Conservation (phyloP, 2,888 invertebrate genomes). For the Epistrophella euchroma region DNA sequence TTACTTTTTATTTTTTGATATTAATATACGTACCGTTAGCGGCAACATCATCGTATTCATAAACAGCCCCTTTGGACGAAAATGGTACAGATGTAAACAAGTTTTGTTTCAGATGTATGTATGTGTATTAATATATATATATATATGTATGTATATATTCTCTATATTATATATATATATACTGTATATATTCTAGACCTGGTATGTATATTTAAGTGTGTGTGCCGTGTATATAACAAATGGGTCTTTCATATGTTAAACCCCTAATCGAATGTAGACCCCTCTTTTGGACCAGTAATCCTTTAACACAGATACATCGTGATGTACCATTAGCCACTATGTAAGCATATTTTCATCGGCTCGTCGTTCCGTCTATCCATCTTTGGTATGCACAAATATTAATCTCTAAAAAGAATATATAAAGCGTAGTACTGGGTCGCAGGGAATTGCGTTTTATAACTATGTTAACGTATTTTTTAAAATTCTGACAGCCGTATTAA, state of each 20-base stretch:
- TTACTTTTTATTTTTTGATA: background rate
- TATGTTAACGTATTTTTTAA: too few relatives aligned
- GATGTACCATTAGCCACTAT: background rate
- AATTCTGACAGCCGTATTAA: too few relatives aligned
- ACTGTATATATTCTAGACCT: background rate
- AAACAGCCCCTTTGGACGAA: constrained; percentile 14
- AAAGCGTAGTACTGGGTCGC: background rate
- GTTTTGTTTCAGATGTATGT: constrained; percentile 11
- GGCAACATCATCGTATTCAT: background rate
- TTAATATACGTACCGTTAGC: constrained; percentile 25
- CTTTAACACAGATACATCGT: background rate
- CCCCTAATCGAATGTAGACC: constrained; percentile 30
- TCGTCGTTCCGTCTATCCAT: background rate
- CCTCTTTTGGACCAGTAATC: constrained; percentile 33
- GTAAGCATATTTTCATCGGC: constrained; percentile 4
- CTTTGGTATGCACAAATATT: background rate
- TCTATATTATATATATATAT: background rate
- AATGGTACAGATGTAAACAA: constrained; percentile 22
- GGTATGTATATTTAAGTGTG: background rate
- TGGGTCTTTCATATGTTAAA: constrained; percentile 9
- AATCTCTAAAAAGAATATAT: background rate
- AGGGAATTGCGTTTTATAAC: background rate
- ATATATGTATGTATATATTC: too few relatives aligned
- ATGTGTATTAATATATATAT: background rate
- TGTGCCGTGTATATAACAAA: background rate